A percentile compares a stretch with the other conserved stretches of the same genome.
These are phyloP conservation scores for Phymastichus coffea DNA, from an alignment of 1,140 invertebrate species.

Conservation along the genomic window DNA sequence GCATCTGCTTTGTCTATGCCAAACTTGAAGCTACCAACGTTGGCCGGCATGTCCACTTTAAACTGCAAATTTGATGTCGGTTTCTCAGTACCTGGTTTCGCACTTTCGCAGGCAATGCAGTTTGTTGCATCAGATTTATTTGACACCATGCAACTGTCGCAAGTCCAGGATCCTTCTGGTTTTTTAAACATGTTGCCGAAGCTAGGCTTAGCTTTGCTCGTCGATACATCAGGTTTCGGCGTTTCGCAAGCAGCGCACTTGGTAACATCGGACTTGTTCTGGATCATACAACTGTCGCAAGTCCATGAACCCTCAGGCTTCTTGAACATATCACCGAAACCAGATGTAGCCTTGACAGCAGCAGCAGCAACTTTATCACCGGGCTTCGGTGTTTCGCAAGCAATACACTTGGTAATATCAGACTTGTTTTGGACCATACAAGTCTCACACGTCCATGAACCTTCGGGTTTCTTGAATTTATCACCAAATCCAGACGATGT, in stretches of 20 bases:
- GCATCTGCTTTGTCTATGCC: constrained; percentile 49
- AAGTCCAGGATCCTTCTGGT: constrained; percentile 60
- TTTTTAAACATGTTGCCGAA: constrained; percentile 57
- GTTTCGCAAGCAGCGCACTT: constrained; percentile 62
- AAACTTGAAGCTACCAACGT: constrained; percentile 48
- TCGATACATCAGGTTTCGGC: background rate
- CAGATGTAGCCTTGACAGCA: constrained; percentile 37
- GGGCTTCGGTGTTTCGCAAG: constrained; percentile 50
- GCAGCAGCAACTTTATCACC: constrained; percentile 31
- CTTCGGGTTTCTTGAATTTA: constrained; percentile 54
- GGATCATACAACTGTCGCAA: constrained; percentile 63
- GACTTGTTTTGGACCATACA: constrained; percentile 64
- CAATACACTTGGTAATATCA: constrained; percentile 58
- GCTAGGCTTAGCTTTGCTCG: constrained; percentile 30
- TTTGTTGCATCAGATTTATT: constrained; percentile 58
- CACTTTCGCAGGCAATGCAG: constrained; percentile 60
- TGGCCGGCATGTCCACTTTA: constrained; percentile 39
- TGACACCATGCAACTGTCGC: constrained; percentile 62
- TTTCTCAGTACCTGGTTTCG: constrained; percentile 32
- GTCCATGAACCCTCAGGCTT: constrained; percentile 59
- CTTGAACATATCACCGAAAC: constrained; percentile 56
- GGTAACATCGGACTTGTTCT: constrained; percentile 56
- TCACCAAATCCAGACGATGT: constrained; percentile 47
- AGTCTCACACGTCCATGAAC: constrained; percentile 62
- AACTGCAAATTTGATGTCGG: constrained; percentile 39